Conservation (phyloP, 2,888 invertebrate species). For the Harmothoe impar region DNA sequence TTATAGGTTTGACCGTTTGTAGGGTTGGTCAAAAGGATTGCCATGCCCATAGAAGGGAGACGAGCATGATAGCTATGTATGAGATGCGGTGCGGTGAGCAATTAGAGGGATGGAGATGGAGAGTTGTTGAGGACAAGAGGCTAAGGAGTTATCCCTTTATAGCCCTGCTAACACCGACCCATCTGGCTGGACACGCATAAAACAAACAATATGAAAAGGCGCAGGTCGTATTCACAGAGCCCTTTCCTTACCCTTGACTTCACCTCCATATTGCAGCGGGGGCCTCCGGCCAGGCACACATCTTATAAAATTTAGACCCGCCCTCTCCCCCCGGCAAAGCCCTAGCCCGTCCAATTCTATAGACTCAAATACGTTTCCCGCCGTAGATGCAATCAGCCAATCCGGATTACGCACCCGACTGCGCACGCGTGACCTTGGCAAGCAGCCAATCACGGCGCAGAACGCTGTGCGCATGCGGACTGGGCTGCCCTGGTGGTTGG, state of each 20-base stretch:
- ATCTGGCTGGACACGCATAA: background rate
- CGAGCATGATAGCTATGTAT: too few relatives aligned
- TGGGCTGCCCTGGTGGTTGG: background rate
- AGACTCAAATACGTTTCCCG: slow-evolving; percentile 55
- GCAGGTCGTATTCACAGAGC: background rate
- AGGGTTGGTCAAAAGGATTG: too few relatives aligned
- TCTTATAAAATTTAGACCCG: slow-evolving; percentile 28
- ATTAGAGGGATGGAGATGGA: too few relatives aligned
- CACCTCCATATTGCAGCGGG: background rate
- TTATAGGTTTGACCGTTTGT: too few relatives aligned
- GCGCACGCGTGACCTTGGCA: slow-evolving; percentile 34
- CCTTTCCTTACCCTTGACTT: background rate
- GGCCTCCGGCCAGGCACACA: background rate
- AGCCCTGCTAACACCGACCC: background rate
- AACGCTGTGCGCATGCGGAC: slow-evolving; percentile 41
- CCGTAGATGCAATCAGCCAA: slow-evolving; percentile 54
- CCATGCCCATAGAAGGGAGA: too few relatives aligned
- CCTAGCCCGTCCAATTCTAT: slow-evolving; percentile 19
- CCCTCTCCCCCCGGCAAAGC: background rate
- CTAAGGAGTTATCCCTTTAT: too few relatives aligned
- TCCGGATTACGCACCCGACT: slow-evolving; percentile 49
- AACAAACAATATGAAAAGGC: background rate
- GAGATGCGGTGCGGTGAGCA: too few relatives aligned
- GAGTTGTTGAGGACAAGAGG: too few relatives aligned
- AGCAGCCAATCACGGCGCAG: background rate